Conservation (phyloP, 92 coral and sea anemone genomes). For the Paragorgia papillata region DNA sequence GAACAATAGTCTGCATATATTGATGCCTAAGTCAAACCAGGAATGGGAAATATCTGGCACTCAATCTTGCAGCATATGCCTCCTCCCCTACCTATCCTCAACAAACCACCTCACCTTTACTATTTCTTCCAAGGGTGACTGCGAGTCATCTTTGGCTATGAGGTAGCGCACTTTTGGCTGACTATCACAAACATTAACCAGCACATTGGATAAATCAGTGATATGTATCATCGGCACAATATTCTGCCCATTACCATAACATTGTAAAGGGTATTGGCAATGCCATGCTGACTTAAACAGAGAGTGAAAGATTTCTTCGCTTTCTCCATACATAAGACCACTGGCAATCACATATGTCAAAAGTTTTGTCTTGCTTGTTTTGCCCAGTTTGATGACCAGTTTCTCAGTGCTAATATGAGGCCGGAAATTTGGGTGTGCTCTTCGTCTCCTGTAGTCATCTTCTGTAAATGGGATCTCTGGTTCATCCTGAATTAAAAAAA, state of each 20-base stretch:
- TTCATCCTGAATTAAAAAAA: slow-evolving; percentile 67
- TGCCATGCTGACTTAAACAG: slow-evolving; percentile 99
- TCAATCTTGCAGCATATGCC: no score
- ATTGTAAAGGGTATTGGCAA: slow-evolving; percentile 91
- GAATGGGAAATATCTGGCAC: no score
- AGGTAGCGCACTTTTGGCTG: slow-evolving; percentile 93
- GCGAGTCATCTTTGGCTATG: slow-evolving; percentile 95
- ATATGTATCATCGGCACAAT: slow-evolving; percentile 92
- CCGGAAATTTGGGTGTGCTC: slow-evolving; percentile 97
- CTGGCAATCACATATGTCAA: slow-evolving; percentile 93
- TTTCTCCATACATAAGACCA: slow-evolving; percentile 91
- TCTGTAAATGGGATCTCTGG: slow-evolving; percentile 99
- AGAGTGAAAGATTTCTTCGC: slow-evolving; percentile 97
- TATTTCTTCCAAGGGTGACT: slow-evolving; percentile 96
- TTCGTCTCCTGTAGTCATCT: slow-evolving; percentile 95
- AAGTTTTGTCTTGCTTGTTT: slow-evolving; percentile 88
- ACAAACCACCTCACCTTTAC: slow-evolving; percentile 75
- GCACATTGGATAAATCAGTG: slow-evolving; percentile 79
- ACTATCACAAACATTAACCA: slow-evolving; percentile 90
- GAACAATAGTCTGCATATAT: no score
- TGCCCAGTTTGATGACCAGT: slow-evolving; percentile 93
- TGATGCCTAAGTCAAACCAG: no score
- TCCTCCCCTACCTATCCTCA: no score
- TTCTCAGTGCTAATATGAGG: slow-evolving; percentile 97
- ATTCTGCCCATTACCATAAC: slow-evolving; percentile 94